Conservation (phyloP, 2,888 invertebrate species). For the Chloroclystis v-ata region DNA sequence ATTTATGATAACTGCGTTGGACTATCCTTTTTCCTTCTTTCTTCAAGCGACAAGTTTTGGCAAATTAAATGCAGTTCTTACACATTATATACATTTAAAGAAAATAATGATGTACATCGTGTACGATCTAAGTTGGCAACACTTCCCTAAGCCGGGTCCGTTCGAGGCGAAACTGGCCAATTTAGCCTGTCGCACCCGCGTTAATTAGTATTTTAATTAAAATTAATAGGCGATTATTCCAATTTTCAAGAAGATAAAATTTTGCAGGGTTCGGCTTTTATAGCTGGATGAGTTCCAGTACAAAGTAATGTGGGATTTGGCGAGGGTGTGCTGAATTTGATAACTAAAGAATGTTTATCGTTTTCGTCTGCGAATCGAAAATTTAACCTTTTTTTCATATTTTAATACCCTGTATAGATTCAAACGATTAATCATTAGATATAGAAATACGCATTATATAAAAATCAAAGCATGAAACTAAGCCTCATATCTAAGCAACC, state of each 20-base stretch:
- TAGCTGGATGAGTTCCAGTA: constrained; percentile 9
- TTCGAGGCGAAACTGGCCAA: constrained; percentile 51
- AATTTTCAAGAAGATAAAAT: constrained; percentile 51
- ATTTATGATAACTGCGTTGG: no score
- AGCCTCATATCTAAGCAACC: constrained; percentile 30
- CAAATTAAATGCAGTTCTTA: no score
- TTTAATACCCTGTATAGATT: no score
- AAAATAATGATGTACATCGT: constrained; percentile 4
- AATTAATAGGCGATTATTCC: constrained; percentile 68
- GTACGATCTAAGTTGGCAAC: constrained; percentile 8
- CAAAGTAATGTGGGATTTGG: neutral
- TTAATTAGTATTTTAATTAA: constrained; percentile 72
- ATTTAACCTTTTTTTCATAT: no score
- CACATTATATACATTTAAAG: no score
- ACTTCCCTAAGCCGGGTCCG: constrained; percentile 13
- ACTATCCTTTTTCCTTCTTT: no score
- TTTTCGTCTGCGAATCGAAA: no score
- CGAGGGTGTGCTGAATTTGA: neutral
- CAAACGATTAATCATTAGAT: no score
- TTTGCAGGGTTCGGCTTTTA: constrained; percentile 34
- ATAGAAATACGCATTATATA: no score
- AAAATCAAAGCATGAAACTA: neutral
- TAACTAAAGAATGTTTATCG: neutral
- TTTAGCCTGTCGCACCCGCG: constrained; percentile 57
- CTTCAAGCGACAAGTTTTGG: no score